These are phyloP conservation scores for Anoplophora glabripennis DNA, from an alignment of 1,140 invertebrate genomes.

Conservation along the genomic window DNA sequence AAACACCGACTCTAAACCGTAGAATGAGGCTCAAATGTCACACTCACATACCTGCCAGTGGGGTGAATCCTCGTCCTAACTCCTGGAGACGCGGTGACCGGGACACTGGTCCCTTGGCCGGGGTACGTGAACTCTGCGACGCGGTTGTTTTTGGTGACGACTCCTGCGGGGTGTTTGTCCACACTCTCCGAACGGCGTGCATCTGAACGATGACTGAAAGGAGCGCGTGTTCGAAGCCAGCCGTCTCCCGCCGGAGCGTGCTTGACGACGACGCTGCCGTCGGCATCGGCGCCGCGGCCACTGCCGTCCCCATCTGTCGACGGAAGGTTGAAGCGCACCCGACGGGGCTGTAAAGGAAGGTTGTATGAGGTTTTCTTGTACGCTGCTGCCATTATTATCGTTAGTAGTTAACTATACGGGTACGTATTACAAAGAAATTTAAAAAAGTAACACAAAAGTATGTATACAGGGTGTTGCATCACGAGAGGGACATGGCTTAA, in stretches of 20 bases:
- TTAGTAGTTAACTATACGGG: too few relatives aligned
- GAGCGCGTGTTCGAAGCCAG: slow-evolving; percentile 26
- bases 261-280: slow-evolving; percentile 22
- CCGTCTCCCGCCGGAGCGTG: slow-evolving; percentile 27
- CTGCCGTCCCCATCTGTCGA: slow-evolving; percentile 30
- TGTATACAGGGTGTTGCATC: too few relatives aligned
- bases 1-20: not conserved
- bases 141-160: not conserved
- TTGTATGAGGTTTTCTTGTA: not conserved
- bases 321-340: slow-evolving; percentile 41
- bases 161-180: not conserved
- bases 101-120: slow-evolving; percentile 22
- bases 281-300: slow-evolving; percentile 15
- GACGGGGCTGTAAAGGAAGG: slow-evolving; percentile 31
- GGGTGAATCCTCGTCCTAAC: slow-evolving; percentile 42
- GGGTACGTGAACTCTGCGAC: slow-evolving; percentile 12
- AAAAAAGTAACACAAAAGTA: too few relatives aligned
- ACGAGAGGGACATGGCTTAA: too few relatives aligned
- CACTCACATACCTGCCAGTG: slow-evolving; percentile 37
- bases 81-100: slow-evolving; percentile 39
- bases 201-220: slow-evolving; percentile 37
- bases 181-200: slow-evolving; percentile 14
- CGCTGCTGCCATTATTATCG: too few relatives aligned
- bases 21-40: not conserved
- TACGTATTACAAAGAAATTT: too few relatives aligned